A percentile compares a stretch with the other conserved stretches of the same genome.
Evolutionary conservation across 2,888 invertebrate species (phyloP).

Genomic region (Furcula furcula): DNA sequence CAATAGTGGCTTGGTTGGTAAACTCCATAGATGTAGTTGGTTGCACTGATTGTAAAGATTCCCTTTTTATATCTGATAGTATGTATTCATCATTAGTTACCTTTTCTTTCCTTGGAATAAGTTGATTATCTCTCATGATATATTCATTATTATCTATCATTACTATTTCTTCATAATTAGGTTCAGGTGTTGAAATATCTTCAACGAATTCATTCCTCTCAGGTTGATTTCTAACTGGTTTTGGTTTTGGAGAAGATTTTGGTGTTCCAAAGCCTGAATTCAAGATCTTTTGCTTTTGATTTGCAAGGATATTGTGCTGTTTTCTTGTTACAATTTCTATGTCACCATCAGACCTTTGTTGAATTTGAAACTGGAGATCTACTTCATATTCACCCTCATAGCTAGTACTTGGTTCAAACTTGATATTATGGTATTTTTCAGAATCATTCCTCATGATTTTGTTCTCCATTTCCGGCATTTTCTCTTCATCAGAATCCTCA

Average conservation of each 20-base stretch:
- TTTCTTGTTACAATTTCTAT: slow-evolving; percentile 74
- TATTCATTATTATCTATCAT: slow-evolving; percentile 83
- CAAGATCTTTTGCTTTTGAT: slow-evolving; percentile 62
- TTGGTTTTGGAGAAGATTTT: slow-evolving; percentile 30
- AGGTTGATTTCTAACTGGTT: slow-evolving; percentile 27
- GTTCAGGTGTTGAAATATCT: slow-evolving; percentile 30
- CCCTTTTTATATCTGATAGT: slow-evolving; percentile 46
- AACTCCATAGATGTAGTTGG: slow-evolving; percentile 54
- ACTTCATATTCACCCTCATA: slow-evolving; percentile 53
- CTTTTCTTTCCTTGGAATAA: slow-evolving; percentile 50
- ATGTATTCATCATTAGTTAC: slow-evolving; percentile 42
- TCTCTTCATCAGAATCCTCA: slow-evolving; percentile 79
- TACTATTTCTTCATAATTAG: slow-evolving; percentile 57
- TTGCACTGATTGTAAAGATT: slow-evolving; percentile 40
- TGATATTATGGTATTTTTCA: slow-evolving; percentile 22
- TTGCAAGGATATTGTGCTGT: slow-evolving; percentile 30
- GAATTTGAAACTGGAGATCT: slow-evolving; percentile 56
- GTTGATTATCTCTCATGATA: slow-evolving; percentile 67
- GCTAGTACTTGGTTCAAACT: slow-evolving; percentile 53
- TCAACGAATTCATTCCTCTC: slow-evolving; percentile 43
- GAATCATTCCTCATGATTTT: slow-evolving; percentile 12
- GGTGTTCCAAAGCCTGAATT: slow-evolving; percentile 53
- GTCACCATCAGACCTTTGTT: slow-evolving; percentile 64
- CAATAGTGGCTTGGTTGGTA: slow-evolving; percentile 36
- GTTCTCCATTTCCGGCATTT: slow-evolving; percentile 6